Conservation (phyloP, 2,797 vertebrate species). For the Chaenodraco wilsoni region DNA sequence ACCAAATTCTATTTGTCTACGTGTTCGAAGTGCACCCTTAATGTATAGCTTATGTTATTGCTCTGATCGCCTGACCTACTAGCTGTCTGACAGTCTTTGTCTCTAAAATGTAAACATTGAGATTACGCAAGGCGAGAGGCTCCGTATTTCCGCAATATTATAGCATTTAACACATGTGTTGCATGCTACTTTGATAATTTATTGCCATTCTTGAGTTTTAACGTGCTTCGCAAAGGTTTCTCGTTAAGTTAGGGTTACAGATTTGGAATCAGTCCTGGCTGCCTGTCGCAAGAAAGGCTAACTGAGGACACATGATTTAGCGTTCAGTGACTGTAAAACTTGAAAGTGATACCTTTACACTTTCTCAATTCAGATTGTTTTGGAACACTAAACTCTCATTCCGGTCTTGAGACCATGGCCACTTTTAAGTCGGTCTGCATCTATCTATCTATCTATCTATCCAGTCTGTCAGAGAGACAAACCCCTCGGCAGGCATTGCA, state of each 20-base stretch:
- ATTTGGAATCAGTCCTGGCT: conserved; percentile 10
- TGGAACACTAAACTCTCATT: neutral
- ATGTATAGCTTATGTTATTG: conserved; percentile 1
- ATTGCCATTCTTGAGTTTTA: conserved; percentile 16
- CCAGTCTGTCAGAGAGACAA: conserved; percentile 27
- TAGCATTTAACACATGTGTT: neutral
- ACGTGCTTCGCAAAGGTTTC: conserved; percentile 6
- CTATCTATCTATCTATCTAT: neutral
- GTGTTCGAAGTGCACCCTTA: neutral
- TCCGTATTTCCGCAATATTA: neutral
- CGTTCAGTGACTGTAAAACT: neutral
- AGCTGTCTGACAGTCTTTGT: conserved; percentile 69
- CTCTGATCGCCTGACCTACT: conserved; percentile 44
- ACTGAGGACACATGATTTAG: conserved; percentile 5
- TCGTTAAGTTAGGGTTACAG: conserved; percentile 19
- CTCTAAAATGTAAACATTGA: conserved; percentile 74
- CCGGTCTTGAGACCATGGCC: neutral
- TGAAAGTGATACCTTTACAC: neutral
- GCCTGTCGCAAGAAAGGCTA: conserved; percentile 2
- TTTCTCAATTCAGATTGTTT: neutral
- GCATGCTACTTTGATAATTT: neutral
- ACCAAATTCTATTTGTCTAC: neutral
- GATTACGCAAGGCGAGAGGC: conserved; percentile 17
- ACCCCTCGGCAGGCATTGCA: conserved; percentile 43
- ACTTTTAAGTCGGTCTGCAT: conserved; percentile 28